Evolutionary conservation across 2,888 invertebrate species (phyloP).

Genomic region (Dasypolia templi): DNA sequence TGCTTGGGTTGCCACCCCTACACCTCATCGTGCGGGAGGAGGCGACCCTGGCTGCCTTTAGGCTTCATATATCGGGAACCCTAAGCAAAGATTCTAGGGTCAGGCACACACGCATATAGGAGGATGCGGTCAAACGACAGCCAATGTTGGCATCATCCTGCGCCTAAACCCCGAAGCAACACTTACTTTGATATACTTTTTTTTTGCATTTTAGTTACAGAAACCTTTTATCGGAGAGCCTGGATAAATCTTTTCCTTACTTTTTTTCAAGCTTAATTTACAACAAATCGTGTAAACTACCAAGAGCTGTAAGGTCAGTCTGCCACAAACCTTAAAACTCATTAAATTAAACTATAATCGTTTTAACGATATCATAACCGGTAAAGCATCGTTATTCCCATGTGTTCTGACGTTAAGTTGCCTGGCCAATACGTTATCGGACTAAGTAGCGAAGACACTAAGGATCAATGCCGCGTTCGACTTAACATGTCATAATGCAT

Average conservation of each 20-base stretch:
- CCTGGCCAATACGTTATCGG: conserved; percentile 35
- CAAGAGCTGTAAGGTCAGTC: background rate
- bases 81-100: too few relatives aligned
- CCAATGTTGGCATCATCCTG: too few relatives aligned
- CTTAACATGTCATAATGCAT: background rate
- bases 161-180: too few relatives aligned
- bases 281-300: background rate
- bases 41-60: too few relatives aligned
- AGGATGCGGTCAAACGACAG: too few relatives aligned
- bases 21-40: too few relatives aligned
- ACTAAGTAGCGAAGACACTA: conserved; percentile 18
- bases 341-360: conserved; percentile 14
- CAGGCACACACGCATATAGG: too few relatives aligned
- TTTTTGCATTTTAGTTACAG: background rate
- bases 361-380: conserved; percentile 23
- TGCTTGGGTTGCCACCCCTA: too few relatives aligned
- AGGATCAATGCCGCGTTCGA: conserved; percentile 16
- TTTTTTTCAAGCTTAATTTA: background rate
- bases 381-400: conserved; percentile 46
- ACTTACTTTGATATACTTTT: too few relatives aligned
- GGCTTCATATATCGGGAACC: too few relatives aligned
- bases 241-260: too few relatives aligned
- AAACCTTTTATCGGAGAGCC: accelerated
- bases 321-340: background rate
- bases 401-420: conserved; percentile 29